Evolutionary conservation across 1,140 invertebrate species (phyloP).

Genomic region (Orius insidiosus): DNA sequence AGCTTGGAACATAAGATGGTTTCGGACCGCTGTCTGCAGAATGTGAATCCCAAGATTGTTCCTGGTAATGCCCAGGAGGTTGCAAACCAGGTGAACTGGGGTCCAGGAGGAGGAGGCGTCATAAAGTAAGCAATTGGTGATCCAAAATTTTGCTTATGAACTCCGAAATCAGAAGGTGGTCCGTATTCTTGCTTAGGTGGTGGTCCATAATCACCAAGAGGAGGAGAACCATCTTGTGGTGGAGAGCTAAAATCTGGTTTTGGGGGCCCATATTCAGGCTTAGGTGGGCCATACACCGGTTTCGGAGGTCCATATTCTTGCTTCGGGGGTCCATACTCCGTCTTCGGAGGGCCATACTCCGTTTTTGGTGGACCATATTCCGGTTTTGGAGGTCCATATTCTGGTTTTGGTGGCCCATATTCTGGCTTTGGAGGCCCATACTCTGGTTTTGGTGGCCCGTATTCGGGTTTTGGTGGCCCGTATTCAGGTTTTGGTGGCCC

Average conservation of each 20-base stretch:
- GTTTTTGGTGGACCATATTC: constrained; percentile 12
- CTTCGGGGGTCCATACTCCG: not conserved
- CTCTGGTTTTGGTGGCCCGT: constrained; percentile 13
- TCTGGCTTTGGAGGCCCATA: constrained; percentile 11
- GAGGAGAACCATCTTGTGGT: constrained; percentile 1
- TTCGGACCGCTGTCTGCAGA: not conserved
- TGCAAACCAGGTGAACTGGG: not conserved
- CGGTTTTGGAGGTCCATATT: constrained; percentile 12
- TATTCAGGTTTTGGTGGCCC: no score
- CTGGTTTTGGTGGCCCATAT: constrained; percentile 14
- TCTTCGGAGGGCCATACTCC: constrained; percentile 12
- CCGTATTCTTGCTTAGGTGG: constrained; percentile 12
- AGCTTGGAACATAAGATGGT: no score
- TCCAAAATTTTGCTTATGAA: no score
- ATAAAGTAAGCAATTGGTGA: not conserved
- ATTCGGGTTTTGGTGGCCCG: constrained; percentile 10
- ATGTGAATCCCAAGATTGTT: not conserved
- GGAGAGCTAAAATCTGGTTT: not conserved
- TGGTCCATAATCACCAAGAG: no score
- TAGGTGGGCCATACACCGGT: constrained; percentile 5
- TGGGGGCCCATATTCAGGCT: not conserved
- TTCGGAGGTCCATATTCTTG: not conserved
- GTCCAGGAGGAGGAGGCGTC: not conserved
- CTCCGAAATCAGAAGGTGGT: no score
- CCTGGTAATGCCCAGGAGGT: not conserved